These are phyloP conservation scores for Alectoris magna DNA, from an alignment of 2,797 vertebrate genomes.

Conservation along the genomic window DNA sequence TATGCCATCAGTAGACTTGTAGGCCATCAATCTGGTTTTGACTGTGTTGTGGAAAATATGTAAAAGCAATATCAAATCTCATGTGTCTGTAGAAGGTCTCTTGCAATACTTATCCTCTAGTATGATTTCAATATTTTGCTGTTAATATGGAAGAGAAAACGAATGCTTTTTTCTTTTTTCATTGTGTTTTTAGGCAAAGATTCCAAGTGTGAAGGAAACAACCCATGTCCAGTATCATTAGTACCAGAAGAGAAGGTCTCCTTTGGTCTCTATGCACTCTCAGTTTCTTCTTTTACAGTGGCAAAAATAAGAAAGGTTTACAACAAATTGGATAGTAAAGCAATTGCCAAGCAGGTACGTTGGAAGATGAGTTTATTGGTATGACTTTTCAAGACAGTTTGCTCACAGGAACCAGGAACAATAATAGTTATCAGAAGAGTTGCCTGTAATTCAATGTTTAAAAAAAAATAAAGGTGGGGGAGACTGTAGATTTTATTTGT, in stretches of 20 bases:
- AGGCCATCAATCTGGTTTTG: background rate
- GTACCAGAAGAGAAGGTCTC: slow-evolving; percentile 98
- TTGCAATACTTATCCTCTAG: background rate
- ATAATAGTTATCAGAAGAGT: background rate
- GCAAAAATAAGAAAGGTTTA: slow-evolving; percentile 96
- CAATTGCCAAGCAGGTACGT: slow-evolving; percentile 95
- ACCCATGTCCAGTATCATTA: slow-evolving; percentile 85
- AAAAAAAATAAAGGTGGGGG: background rate
- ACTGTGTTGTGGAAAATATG: background rate
- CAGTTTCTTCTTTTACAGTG: slow-evolving; percentile 93
- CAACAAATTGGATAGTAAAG: slow-evolving; percentile 98
- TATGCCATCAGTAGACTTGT: background rate
- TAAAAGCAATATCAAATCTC: background rate
- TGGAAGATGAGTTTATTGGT: background rate
- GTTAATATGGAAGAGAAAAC: background rate
- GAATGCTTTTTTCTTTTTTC: background rate
- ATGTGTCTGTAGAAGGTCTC: background rate
- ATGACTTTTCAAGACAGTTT: background rate
- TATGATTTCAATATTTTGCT: background rate
- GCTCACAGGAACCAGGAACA: background rate
- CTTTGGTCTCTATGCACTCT: slow-evolving; percentile 93
- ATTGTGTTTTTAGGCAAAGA: slow-evolving; percentile 87
- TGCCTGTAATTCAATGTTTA: background rate
- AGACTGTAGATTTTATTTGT: background rate
- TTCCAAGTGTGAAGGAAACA: slow-evolving; percentile 88